Conservation (phyloP, 2,888 invertebrate species). For the Caenorhabditis virilis region DNA sequence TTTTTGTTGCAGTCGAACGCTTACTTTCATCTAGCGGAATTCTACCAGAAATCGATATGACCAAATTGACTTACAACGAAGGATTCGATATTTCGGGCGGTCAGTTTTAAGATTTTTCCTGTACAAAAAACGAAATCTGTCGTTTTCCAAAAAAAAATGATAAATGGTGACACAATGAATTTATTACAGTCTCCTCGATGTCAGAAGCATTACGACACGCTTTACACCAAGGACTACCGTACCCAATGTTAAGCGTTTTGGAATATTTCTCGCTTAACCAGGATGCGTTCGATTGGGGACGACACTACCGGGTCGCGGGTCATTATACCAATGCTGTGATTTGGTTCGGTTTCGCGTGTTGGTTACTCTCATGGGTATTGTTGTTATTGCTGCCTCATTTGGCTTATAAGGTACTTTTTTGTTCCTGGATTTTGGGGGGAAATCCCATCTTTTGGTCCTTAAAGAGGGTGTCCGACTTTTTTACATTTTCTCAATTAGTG, state of each 20-base stretch:
- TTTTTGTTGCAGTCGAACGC: slow-evolving; percentile 41
- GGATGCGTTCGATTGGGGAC: slow-evolving; percentile 62
- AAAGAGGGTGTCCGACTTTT: too few species aligned
- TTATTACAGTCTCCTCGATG: slow-evolving; percentile 58
- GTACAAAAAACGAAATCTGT: background rate
- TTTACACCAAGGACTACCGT: slow-evolving; percentile 60
- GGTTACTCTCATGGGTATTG: slow-evolving; percentile 56
- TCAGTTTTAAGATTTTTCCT: slow-evolving; percentile 9
- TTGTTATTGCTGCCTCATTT: slow-evolving; percentile 62
- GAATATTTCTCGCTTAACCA: slow-evolving; percentile 61
- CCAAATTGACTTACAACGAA: slow-evolving; percentile 58
- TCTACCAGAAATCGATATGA: slow-evolving; percentile 36
- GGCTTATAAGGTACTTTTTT: slow-evolving; percentile 26
- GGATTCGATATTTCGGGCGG: slow-evolving; percentile 56
- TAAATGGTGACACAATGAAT: background rate
- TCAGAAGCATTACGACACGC: slow-evolving; percentile 52
- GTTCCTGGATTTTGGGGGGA: too few species aligned
- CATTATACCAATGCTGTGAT: slow-evolving; percentile 59
- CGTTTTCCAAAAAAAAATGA: background rate
- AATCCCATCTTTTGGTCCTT: too few species aligned
- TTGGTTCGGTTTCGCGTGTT: slow-evolving; percentile 46
- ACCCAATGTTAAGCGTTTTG: slow-evolving; percentile 62
- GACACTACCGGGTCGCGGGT: slow-evolving; percentile 63
- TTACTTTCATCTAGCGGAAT: slow-evolving; percentile 31
- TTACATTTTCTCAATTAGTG: too few species aligned